Base-by-base conservation (phyloP, 64 coral and sea anemone species). In the Montipora sp. region DNA sequence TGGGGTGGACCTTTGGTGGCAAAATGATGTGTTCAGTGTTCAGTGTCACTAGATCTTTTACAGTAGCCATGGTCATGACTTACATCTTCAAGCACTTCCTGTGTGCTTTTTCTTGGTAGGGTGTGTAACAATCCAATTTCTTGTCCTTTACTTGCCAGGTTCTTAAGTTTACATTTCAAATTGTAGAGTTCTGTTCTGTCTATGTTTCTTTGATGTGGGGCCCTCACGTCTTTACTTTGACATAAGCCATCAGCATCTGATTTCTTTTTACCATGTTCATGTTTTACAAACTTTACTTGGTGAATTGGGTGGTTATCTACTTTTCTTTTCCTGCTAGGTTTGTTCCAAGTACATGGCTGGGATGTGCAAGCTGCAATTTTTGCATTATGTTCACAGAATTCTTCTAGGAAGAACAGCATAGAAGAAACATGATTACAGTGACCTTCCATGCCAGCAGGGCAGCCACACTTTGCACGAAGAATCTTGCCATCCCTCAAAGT, bases 291-390 rank as follows among this genome's bases (percentile, higher is more conserved):
- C 48, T 75, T 53, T 47, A 88, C 80, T 1, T 70, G 23, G 3
- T 22, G 24, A 75, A 93, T 88, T 0, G 92, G 92, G 5, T 15
- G 48, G 13, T 75, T 73, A 1, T 48, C 68, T 11, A 69, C 85
- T 88, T 88, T 75, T 59, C 85, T 75, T 53, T 93, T 88, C 36
- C 48, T 61, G 51, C 75, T 79, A 0, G 87, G 87, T 79, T 55
- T 79, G 77, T n/a, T 79, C 77, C 77, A 79, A 53, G 3, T 79
- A 21, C 77, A 79, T 53, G 92, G 92, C 51, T 90, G 80, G 59
- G 92, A 94, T 49, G 92, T 90, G 87, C 92, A 94, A 15, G 93
- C 81, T 73, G 18, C 51, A 47, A 36, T 23, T 81, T 49, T 72
- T 59, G 67, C 87, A 19, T 77, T 71, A 49, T 79, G 72, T 48